phyloP scores from a whole-genome alignment of 2,888 invertebrate genomes.

The Herminia tarsipennalis region DNA sequence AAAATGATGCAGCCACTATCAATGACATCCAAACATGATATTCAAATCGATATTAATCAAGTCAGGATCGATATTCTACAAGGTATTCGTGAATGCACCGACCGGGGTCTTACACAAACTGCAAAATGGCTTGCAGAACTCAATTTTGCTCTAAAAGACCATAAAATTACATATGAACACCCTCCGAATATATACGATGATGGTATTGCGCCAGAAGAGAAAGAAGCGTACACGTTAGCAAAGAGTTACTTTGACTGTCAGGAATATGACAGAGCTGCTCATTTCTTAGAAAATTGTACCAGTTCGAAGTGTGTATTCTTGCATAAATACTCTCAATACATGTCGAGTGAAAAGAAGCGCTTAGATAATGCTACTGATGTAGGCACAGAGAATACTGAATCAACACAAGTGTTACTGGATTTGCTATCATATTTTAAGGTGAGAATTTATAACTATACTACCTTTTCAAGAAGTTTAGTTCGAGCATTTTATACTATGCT shows the following conservation, averaged over 20 bases:
- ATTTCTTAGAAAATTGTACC: constrained; percentile 90
- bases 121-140: constrained; percentile 96
- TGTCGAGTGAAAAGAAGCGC: constrained; percentile 96
- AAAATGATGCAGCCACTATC: constrained; percentile 62
- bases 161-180: constrained; percentile 85
- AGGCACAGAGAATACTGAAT: constrained; percentile 72
- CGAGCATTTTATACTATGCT: no score
- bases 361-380: constrained; percentile 88
- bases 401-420: constrained; percentile 75
- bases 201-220: constrained; percentile 86
- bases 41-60: constrained; percentile 75
- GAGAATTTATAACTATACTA: no score
- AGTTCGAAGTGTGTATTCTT: constrained; percentile 92
- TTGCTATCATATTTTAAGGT: constrained; percentile 79
- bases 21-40: constrained; percentile 68
- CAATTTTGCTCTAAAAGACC: constrained; percentile 90
- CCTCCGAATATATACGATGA: constrained; percentile 66
- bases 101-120: constrained; percentile 92
- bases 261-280: constrained; percentile 95
- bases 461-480: no score
- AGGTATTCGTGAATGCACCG: constrained; percentile 88
- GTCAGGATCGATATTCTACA: constrained; percentile 73
- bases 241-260: constrained; percentile 96
- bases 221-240: constrained; percentile 91
- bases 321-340: constrained; percentile 93